These are phyloP conservation scores for Oedothorax gibbosus DNA, from an alignment of 1,140 invertebrate genomes.

Conservation along the genomic window DNA sequence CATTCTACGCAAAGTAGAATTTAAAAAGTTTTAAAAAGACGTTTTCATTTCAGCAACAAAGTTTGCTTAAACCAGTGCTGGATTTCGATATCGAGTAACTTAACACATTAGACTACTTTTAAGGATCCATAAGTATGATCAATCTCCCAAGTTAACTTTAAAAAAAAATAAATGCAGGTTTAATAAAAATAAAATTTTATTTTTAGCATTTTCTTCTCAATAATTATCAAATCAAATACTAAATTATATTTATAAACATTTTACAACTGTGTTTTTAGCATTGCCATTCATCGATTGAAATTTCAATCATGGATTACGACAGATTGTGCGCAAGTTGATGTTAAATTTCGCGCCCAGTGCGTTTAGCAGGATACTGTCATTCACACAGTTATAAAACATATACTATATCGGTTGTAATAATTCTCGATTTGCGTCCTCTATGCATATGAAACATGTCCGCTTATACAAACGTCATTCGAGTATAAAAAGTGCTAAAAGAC, in stretches of 20 bases:
- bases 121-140: too few relatives aligned
- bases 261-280: conserved; percentile 9
- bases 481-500: conserved; percentile 44
- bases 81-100: too few relatives aligned
- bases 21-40: too few relatives aligned
- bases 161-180: too few relatives aligned
- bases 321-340: conserved; percentile 43
- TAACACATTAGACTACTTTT: too few relatives aligned
- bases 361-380: conserved; percentile 3
- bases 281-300: conserved; percentile 35
- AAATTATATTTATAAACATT: not conserved
- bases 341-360: conserved; percentile 56
- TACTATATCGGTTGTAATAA: conserved; percentile 19
- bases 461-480: conserved; percentile 42
- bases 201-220: too few relatives aligned
- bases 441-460: conserved; percentile 56
- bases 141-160: too few relatives aligned
- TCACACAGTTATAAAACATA: not conserved
- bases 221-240: too few relatives aligned
- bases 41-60: too few relatives aligned
- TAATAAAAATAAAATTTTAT: too few relatives aligned
- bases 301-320: conserved; percentile 32
- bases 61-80: too few relatives aligned
- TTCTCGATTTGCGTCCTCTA: conserved; percentile 43
- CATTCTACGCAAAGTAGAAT: too few relatives aligned